Evolutionary conservation across 2,113 vertebrate genomes (phyloP).

Genomic region (Amblyornis subalaris): DNA sequence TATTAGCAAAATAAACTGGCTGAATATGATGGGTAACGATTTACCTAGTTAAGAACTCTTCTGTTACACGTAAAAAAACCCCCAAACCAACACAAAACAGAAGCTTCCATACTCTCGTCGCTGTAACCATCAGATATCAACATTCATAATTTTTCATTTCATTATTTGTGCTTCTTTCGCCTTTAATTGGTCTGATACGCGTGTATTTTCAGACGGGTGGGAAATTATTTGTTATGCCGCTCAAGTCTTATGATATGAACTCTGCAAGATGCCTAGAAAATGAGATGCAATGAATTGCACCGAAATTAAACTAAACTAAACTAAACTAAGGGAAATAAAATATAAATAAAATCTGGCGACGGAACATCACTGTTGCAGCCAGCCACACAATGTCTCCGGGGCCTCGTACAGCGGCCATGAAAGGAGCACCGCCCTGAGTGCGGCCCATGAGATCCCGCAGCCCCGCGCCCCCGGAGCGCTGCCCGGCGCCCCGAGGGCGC

Average conservation of each 20-base stretch:
- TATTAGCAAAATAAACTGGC: background rate
- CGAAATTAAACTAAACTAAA: background rate
- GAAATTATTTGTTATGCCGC: accelerated
- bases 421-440: background rate
- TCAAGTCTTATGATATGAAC: background rate
- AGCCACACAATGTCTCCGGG: background rate
- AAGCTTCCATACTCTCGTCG: background rate
- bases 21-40: background rate
- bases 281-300: background rate
- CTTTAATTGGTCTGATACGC: background rate
- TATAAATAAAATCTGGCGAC: background rate
- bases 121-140: accelerated
- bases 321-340: background rate
- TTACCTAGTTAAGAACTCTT: background rate
- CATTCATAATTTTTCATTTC: background rate
- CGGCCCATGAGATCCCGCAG: background rate
- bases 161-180: background rate
- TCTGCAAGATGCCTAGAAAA: background rate
- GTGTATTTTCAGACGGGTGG: accelerated
- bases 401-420: background rate
- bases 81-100: background rate
- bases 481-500: background rate
- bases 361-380: background rate
- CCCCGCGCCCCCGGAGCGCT: background rate
- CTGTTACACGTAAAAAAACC: background rate